Conservation (phyloP, 2,113 vertebrate species). For the Ursus arctos region DNA sequence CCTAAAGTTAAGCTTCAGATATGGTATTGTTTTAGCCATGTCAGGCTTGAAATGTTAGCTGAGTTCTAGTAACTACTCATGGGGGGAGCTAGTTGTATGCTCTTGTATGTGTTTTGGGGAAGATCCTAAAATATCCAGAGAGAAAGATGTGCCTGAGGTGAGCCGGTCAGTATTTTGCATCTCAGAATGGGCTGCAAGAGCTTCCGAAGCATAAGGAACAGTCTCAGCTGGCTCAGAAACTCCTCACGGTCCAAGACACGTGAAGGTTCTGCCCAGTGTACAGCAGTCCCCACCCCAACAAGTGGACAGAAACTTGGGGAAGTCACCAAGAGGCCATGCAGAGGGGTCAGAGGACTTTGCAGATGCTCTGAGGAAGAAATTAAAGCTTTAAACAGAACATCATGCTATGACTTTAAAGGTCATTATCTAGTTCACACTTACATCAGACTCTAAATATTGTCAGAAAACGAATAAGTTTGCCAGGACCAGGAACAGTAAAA, state of each 20-base stretch:
- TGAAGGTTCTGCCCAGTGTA: neutral
- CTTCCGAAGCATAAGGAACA: neutral
- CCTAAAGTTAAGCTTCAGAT: conserved; percentile 75
- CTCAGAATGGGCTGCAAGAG: neutral
- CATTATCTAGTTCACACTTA: conserved; percentile 83
- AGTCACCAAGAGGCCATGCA: conserved; percentile 7
- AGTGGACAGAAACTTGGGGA: conserved; percentile 47
- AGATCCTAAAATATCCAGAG: conserved; percentile 43
- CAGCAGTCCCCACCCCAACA: neutral
- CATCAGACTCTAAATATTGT: conserved; percentile 83
- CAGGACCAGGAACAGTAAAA: conserved; percentile 78
- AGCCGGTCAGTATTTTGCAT: neutral
- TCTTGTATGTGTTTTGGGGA: neutral
- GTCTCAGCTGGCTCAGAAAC: neutral
- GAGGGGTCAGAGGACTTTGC: conserved; percentile 51
- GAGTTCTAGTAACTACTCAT: conserved; percentile 36
- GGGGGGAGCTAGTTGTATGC: neutral
- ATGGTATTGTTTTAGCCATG: conserved; percentile 72
- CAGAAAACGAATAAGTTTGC: conserved; percentile 72
- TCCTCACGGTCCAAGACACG: neutral
- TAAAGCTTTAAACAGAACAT: conserved; percentile 76
- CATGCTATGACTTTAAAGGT: conserved; percentile 78
- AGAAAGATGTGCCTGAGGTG: neutral
- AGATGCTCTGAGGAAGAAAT: conserved; percentile 72
- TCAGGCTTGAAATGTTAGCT: conserved; percentile 70